These are phyloP conservation scores for Sprattus sprattus DNA, from an alignment of 2,113 vertebrate species.

Conservation along the genomic window DNA sequence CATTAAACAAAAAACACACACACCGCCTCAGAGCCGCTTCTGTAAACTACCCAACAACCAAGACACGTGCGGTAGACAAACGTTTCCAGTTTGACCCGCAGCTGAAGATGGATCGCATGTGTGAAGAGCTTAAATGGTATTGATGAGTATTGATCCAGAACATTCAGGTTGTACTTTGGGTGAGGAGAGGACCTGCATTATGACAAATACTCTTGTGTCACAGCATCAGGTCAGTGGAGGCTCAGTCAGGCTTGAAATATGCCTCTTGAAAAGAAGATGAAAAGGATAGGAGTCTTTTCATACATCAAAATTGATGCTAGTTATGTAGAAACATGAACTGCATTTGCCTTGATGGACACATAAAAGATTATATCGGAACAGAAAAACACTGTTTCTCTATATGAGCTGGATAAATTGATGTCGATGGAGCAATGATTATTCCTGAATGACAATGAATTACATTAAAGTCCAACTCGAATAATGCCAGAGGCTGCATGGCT, in stretches of 20 bases:
- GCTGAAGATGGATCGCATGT: neutral
- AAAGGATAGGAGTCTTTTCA: neutral
- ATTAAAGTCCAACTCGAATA: neutral
- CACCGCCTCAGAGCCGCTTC: neutral
- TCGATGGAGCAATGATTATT: neutral
- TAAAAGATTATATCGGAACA: neutral
- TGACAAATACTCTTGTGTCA: neutral
- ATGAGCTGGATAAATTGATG: neutral
- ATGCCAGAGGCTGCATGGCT: neutral
- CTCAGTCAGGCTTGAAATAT: neutral
- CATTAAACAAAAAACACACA: neutral
- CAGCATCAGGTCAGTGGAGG: neutral
- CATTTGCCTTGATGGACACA: neutral
- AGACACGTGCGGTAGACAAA: neutral
- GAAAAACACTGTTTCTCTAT: neutral
- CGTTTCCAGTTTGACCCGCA: neutral
- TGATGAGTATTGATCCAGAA: neutral
- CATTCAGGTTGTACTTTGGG: neutral
- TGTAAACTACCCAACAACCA: neutral
- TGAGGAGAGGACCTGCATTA: neutral
- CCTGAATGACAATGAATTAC: neutral
- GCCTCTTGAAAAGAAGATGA: neutral
- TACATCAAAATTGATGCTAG: neutral
- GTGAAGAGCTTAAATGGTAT: conserved; percentile 13
- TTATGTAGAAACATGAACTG: neutral